Conservation (phyloP, 1,140 invertebrate genomes). For the Stegodyphus mimosarum region DNA sequence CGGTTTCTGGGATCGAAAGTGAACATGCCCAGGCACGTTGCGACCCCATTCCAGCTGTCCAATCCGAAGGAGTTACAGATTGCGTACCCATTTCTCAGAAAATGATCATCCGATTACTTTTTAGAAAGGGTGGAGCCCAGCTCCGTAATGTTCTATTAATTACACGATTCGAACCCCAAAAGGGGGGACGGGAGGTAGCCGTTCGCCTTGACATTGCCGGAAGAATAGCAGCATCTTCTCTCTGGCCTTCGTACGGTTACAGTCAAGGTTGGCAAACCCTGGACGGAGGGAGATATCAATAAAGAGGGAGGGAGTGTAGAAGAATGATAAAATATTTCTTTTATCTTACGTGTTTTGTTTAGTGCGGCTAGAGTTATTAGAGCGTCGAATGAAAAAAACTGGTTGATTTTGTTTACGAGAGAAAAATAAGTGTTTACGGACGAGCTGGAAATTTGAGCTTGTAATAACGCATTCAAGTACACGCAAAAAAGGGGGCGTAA, state of each 20-base stretch:
- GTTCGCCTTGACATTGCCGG: conserved; percentile 51
- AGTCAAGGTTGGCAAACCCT: conserved; percentile 23
- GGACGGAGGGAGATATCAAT: too few species aligned
- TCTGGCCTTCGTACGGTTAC: background rate
- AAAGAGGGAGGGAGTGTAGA: too few species aligned
- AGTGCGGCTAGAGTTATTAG: too few species aligned
- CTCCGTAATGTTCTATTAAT: conserved; percentile 44
- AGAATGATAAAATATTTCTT: too few species aligned
- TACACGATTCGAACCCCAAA: conserved; percentile 24
- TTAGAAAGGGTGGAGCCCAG: background rate
- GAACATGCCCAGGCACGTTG: background rate
- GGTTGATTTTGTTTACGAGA: too few species aligned
- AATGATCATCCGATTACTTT: background rate
- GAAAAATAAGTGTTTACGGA: too few species aligned
- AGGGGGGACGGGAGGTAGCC: background rate
- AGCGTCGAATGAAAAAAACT: too few species aligned
- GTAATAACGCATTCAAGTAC: too few species aligned
- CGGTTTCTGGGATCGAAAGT: background rate
- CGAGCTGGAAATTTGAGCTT: too few species aligned
- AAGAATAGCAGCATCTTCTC: conserved; percentile 19
- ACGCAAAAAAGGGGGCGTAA: too few species aligned
- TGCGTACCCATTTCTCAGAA: background rate
- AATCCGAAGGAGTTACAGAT: background rate
- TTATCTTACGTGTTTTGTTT: too few species aligned
- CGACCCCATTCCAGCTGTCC: conserved; percentile 1